Evolutionary conservation across 2,797 vertebrate genomes (phyloP).

Genomic region (Sparus aurata): DNA sequence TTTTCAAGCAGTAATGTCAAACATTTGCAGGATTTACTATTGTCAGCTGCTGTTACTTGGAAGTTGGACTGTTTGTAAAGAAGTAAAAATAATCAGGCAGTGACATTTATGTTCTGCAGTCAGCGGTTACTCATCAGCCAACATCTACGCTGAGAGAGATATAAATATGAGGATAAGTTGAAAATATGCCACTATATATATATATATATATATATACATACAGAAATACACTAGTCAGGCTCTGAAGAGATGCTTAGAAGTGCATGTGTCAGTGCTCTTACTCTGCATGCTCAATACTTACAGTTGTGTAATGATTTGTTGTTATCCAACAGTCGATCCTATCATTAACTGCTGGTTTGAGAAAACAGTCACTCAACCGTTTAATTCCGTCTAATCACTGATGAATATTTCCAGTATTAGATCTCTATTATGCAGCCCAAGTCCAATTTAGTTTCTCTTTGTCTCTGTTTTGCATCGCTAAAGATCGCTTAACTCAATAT

Average conservation of each 20-base stretch:
- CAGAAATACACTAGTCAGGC: not conserved
- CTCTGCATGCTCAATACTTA: not conserved
- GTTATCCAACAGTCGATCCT: constrained; percentile 2
- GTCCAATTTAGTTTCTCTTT: constrained; percentile 25
- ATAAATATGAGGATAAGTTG: not conserved
- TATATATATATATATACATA: too few species aligned
- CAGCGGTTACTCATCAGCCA: not conserved
- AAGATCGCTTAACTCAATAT: constrained; percentile 34
- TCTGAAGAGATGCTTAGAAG: not conserved
- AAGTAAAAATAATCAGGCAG: too few species aligned
- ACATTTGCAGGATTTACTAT: too few species aligned
- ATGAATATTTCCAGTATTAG: constrained; percentile 36
- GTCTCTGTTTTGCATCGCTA: constrained; percentile 18
- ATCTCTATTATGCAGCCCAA: constrained; percentile 9
- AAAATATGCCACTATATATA: not conserved
- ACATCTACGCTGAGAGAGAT: not conserved
- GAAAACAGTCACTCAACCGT: constrained; percentile 37
- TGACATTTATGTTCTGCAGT: not conserved
- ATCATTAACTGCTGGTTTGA: constrained; percentile 40
- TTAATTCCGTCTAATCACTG: constrained; percentile 48
- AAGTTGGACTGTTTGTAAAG: too few species aligned
- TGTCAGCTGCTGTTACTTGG: too few species aligned
- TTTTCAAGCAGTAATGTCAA: too few species aligned
- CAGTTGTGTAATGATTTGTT: constrained; percentile 25
- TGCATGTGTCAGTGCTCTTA: not conserved